These are phyloP conservation scores for Anoncus sp. DNA, from an alignment of 2,888 invertebrate species.

Conservation along the genomic window DNA sequence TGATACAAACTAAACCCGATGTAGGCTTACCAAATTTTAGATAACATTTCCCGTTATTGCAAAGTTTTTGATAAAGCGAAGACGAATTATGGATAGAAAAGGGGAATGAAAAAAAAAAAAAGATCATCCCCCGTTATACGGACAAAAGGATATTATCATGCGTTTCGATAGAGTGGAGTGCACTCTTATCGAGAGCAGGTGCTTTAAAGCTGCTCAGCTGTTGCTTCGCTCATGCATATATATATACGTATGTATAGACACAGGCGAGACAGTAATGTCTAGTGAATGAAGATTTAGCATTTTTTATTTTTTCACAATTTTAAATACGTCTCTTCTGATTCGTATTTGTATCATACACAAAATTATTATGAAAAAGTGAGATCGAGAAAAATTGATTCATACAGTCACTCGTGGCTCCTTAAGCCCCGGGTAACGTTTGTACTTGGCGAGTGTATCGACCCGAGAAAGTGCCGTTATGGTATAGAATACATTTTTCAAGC, in stretches of 20 bases:
- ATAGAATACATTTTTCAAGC: constrained; percentile 58
- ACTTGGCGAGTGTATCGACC: constrained; percentile 53
- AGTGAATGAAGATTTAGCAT: not conserved
- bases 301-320: not conserved
- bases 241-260: not conserved
- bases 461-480: constrained; percentile 40
- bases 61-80: not conserved
- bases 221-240: constrained; percentile 72
- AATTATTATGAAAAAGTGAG: not conserved
- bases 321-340: not conserved
- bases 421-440: constrained; percentile 38
- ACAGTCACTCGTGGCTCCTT: constrained; percentile 13
- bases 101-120: not conserved
- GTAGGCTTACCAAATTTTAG: not conserved
- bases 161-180: not conserved
- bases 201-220: constrained; percentile 79
- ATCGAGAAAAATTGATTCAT: not conserved
- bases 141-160: not conserved
- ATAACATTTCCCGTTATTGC: not conserved
- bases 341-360: not conserved
- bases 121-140: not conserved
- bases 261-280: not conserved
- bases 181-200: constrained; percentile 76
- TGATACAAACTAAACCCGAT: not conserved
- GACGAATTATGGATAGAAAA: not conserved